Conservation (phyloP, 2,888 invertebrate genomes). For the Sesamia inferens region DNA sequence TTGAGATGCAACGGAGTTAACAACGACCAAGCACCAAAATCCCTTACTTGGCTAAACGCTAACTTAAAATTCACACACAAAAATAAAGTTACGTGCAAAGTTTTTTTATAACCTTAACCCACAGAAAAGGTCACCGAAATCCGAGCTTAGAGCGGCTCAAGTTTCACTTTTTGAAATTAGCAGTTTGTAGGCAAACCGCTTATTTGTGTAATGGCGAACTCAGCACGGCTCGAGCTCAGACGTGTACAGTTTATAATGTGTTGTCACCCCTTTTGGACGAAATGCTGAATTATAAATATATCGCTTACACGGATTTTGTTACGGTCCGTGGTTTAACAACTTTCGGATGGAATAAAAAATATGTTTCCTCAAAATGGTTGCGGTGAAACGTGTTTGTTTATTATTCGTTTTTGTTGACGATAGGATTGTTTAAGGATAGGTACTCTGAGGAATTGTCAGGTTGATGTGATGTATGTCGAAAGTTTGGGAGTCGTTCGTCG, state of each 20-base stretch:
- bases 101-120: conserved; percentile 27
- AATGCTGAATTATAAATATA: conserved; percentile 54
- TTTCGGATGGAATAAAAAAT: conserved; percentile 48
- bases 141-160: conserved; percentile 65
- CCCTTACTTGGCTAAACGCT: background rate
- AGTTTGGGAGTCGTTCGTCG: background rate
- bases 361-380: conserved; percentile 32
- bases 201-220: conserved; percentile 70
- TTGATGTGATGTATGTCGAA: background rate
- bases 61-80: background rate
- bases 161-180: conserved; percentile 75
- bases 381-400: conserved; percentile 33
- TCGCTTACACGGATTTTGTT: conserved; percentile 39
- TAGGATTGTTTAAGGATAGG: background rate
- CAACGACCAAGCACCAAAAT: background rate
- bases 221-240: conserved; percentile 11
- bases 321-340: conserved; percentile 41
- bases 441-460: background rate
- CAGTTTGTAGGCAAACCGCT: conserved; percentile 68
- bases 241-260: conserved; percentile 42
- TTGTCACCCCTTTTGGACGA: conserved; percentile 52
- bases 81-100: conserved; percentile 7
- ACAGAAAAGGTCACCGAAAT: conserved; percentile 59
- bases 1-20: background rate
- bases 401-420: conserved; percentile 25